phyloP scores from a whole-genome alignment of 2,113 vertebrate species.

The Aldabrachelys gigantea region DNA sequence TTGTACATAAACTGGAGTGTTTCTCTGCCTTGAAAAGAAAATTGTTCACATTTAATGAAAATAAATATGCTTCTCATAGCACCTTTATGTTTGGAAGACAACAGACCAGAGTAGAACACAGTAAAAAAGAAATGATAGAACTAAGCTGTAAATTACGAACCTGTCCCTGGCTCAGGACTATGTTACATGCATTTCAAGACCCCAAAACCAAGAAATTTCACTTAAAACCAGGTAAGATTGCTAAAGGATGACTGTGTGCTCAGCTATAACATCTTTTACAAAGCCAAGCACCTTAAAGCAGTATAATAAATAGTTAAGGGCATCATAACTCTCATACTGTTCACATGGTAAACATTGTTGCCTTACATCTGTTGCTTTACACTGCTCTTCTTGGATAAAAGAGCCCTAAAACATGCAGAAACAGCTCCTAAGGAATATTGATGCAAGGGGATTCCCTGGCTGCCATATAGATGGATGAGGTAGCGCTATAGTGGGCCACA shows the following conservation, averaged over 20 bases:
- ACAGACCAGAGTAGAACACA: background rate
- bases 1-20: background rate
- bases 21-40: background rate
- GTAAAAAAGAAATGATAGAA: background rate
- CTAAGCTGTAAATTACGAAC: background rate
- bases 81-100: background rate
- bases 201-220: background rate
- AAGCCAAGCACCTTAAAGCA: background rate
- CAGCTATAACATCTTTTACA: background rate
- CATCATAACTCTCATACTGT: background rate
- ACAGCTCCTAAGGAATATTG: background rate
- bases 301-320: background rate
- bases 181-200: background rate
- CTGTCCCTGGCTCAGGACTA: background rate
- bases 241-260: background rate
- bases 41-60: background rate
- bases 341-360: background rate
- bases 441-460: background rate
- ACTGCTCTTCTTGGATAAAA: background rate
- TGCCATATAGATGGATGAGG: background rate
- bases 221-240: background rate
- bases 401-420: background rate
- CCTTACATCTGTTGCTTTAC: background rate
- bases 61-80: background rate
- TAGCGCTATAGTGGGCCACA: background rate